Percentiles rank a stretch among this genome's conserved stretches.
These are phyloP conservation scores for Cryptops parisi DNA, from an alignment of 2,888 invertebrate genomes.

Conservation along the genomic window DNA sequence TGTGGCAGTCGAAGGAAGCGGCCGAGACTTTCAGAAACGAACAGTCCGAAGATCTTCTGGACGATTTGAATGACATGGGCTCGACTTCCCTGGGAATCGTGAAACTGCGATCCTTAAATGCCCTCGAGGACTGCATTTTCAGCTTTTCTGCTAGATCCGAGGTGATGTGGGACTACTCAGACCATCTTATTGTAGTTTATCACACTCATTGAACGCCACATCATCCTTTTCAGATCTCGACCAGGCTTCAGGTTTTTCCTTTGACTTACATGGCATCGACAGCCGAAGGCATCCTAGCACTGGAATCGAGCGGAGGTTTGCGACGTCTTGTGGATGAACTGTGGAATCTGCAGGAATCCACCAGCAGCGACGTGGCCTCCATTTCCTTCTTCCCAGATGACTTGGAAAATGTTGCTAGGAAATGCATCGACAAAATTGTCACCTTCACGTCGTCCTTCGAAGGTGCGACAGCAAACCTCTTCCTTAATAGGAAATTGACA, in stretches of 20 bases:
- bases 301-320: neutral
- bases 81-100: constrained; percentile 5
- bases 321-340: neutral
- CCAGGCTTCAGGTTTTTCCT: neutral
- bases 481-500: too few relatives aligned
- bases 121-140: constrained; percentile 8
- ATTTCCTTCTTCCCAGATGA: too few relatives aligned
- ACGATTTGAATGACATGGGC: neutral
- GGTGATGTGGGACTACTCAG: neutral
- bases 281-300: neutral
- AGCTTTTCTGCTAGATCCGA: neutral
- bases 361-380: too few relatives aligned
- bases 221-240: too few relatives aligned
- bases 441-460: too few relatives aligned
- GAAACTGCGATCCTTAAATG: constrained; percentile 3
- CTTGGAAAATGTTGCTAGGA: too few relatives aligned
- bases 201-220: neutral
- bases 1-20: neutral
- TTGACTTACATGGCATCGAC: too few relatives aligned
- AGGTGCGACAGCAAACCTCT: too few relatives aligned
- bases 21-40: too few relatives aligned
- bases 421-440: too few relatives aligned
- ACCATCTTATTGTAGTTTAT: neutral
- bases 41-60: neutral
- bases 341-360: neutral